Evolutionary conservation across 2,797 vertebrate genomes (phyloP).

Genomic region (Champsocephalus gunnari): DNA sequence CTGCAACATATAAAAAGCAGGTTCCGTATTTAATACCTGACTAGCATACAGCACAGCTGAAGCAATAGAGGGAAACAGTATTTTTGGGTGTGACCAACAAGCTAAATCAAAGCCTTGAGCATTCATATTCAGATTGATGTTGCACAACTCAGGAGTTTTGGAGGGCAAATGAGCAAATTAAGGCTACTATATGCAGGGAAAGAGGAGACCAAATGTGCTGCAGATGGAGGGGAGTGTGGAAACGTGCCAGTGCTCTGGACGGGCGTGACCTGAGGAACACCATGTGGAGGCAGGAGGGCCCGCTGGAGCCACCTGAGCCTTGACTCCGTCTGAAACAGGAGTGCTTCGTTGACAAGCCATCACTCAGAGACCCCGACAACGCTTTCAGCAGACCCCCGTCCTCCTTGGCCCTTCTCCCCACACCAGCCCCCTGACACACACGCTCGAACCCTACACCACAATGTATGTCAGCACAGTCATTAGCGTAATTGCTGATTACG

Average conservation of each 20-base stretch:
- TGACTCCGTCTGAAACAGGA: constrained; percentile 82
- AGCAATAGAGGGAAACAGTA: constrained; percentile 6
- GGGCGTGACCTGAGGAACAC: constrained; percentile 60
- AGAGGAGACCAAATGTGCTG: constrained; percentile 20
- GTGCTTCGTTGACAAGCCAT: constrained; percentile 82
- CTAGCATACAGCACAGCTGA: background rate
- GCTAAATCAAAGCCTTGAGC: constrained; percentile 43
- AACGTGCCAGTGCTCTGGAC: constrained; percentile 40
- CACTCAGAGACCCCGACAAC: constrained; percentile 74
- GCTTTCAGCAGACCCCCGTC: constrained; percentile 73
- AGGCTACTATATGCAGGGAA: constrained; percentile 9
- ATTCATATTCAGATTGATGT: constrained; percentile 45
- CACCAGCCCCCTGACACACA: constrained; percentile 44
- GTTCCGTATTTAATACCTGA: constrained; percentile 17
- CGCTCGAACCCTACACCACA: constrained; percentile 64
- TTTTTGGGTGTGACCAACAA: constrained; percentile 55
- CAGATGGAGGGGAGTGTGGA: constrained; percentile 58
- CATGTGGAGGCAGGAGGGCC: constrained; percentile 56
- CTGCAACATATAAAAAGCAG: background rate
- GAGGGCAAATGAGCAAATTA: constrained; percentile 28
- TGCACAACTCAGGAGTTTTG: constrained; percentile 26
- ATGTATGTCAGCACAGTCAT: constrained; percentile 79
- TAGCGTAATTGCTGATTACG: constrained; percentile 82
- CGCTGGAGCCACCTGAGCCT: constrained; percentile 80
- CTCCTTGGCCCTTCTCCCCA: constrained; percentile 37